Conservation (phyloP, 2,888 invertebrate species). For the Lasius fuliginosus region DNA sequence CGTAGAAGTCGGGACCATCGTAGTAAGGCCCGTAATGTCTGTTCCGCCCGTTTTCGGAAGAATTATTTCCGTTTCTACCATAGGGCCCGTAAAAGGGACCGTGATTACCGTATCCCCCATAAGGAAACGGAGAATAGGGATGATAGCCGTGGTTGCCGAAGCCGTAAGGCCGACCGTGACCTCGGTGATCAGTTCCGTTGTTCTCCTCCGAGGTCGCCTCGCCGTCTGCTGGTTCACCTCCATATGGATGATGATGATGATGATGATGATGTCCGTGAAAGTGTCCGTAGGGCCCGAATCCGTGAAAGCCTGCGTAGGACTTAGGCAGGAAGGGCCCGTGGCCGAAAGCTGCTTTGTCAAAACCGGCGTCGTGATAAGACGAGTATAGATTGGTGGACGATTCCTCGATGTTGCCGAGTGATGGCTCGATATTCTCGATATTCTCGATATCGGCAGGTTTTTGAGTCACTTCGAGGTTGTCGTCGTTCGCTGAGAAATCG, state of each 20-base stretch:
- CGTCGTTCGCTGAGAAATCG: neutral
- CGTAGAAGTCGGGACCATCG: slow-evolving; percentile 59
- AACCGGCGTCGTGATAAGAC: slow-evolving; percentile 2
- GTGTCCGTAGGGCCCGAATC: slow-evolving; percentile 35
- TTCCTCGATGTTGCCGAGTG: neutral
- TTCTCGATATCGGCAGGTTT: neutral
- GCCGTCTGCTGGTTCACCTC: neutral
- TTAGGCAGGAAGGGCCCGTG: slow-evolving; percentile 24
- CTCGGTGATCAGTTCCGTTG: slow-evolving; percentile 10
- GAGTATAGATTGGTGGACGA: slow-evolving; percentile 37
- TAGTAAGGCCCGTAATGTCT: slow-evolving; percentile 40
- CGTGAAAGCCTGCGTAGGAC: slow-evolving; percentile 29
- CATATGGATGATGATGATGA: slow-evolving; percentile 33
- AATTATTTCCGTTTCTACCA: slow-evolving; percentile 14
- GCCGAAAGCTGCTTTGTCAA: slow-evolving; percentile 27
- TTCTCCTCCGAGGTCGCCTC: neutral
- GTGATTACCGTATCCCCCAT: slow-evolving; percentile 18
- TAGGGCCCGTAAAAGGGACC: slow-evolving; percentile 32
- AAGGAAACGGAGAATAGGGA: slow-evolving; percentile 21
- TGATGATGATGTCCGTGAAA: slow-evolving; percentile 21
- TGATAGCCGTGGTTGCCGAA: neutral
- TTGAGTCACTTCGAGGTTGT: neutral
- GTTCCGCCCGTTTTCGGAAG: slow-evolving; percentile 12
- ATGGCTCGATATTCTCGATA: neutral
- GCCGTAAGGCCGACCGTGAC: slow-evolving; percentile 9